Conservation (phyloP, 2,888 invertebrate genomes). For the Andrena trimmerana region DNA sequence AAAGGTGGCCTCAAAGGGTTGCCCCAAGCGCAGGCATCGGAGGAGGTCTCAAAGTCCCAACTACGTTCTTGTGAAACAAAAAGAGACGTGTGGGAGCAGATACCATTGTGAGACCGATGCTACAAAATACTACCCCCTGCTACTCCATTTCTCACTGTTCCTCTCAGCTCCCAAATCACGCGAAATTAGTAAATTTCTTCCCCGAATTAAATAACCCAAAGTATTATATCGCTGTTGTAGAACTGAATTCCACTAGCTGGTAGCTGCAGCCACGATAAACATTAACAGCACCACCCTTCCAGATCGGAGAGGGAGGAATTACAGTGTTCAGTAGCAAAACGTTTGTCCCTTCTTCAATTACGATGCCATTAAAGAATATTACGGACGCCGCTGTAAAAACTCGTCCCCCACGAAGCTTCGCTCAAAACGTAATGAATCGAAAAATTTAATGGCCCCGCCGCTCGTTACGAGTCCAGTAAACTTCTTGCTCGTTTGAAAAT, state of each 20-base stretch:
- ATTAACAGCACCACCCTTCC: too few species aligned
- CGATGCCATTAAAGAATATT: constrained; percentile 8
- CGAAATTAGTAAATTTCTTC: too few species aligned
- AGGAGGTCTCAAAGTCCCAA: not conserved
- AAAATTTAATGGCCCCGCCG: not conserved
- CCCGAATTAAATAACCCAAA: too few species aligned
- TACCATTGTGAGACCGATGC: too few species aligned
- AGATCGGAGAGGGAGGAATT: too few species aligned
- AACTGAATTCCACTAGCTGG: too few species aligned
- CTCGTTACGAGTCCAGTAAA: constrained; percentile 15
- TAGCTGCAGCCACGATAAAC: too few species aligned
- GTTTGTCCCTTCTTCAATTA: not conserved
- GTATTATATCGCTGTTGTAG: too few species aligned
- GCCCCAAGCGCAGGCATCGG: not conserved
- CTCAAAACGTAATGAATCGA: constrained; percentile 9
- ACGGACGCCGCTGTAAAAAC: not conserved
- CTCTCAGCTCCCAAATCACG: too few species aligned
- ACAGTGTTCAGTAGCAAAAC: not conserved
- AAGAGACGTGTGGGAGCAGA: not conserved
- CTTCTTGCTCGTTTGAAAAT: constrained; percentile 2
- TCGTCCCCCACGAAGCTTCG: not conserved
- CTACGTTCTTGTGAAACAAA: constrained; percentile 8
- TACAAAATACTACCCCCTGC: too few species aligned
- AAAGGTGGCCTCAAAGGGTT: constrained; percentile 39
- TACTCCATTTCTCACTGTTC: too few species aligned